A percentile compares a stretch with the other conserved stretches of the same genome.
These are phyloP conservation scores for Hypomecis atomaria DNA, from an alignment of 2,888 invertebrate genomes.

Conservation along the genomic window DNA sequence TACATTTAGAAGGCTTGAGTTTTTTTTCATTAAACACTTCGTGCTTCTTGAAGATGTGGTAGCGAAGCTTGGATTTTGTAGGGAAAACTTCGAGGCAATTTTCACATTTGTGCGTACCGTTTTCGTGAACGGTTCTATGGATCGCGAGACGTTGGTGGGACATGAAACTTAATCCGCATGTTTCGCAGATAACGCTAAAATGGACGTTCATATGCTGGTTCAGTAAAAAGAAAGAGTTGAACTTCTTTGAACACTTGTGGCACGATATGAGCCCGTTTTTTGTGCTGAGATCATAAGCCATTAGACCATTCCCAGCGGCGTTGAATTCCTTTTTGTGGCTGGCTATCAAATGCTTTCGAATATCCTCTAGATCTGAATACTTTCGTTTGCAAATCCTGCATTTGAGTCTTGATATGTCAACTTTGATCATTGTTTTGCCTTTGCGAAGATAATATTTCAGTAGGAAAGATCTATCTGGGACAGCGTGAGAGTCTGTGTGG, in stretches of 20 bases:
- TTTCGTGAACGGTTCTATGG: conserved; percentile 71
- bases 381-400: conserved; percentile 71
- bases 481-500: conserved; percentile 60
- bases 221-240: conserved; percentile 71
- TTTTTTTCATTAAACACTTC: conserved; percentile 68
- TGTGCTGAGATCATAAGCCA: conserved; percentile 68
- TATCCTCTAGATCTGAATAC: conserved; percentile 68
- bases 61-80: conserved; percentile 70
- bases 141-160: conserved; percentile 72
- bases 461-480: conserved; percentile 61
- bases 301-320: conserved; percentile 71
- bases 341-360: conserved; percentile 62
- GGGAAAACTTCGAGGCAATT: conserved; percentile 69
- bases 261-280: conserved; percentile 65
- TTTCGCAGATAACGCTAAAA: conserved; percentile 74
- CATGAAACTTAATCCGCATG: conserved; percentile 74
- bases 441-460: conserved; percentile 68
- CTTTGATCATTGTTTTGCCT: conserved; percentile 75
- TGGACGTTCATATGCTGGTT: conserved; percentile 78
- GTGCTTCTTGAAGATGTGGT: conserved; percentile 70
- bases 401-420: conserved; percentile 70
- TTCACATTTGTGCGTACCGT: conserved; percentile 69
- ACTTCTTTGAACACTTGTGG: conserved; percentile 67
- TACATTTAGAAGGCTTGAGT: conserved; percentile 71
- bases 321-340: conserved; percentile 72